phyloP scores from a whole-genome alignment of 2,113 vertebrate species.

The Microcebus lehilahytsara region DNA sequence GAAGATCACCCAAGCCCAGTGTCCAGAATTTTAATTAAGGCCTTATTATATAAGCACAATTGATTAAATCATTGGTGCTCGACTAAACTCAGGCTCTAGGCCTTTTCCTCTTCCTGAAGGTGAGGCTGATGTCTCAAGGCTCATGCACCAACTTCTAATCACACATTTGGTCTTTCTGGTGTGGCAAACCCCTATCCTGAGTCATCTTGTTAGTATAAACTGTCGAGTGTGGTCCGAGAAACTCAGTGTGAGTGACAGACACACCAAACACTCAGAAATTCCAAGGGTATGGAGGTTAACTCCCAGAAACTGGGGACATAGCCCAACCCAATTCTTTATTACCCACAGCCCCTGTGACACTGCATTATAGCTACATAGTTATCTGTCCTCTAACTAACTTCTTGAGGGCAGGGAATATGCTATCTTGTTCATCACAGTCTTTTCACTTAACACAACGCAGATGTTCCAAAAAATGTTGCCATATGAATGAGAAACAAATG shows the following conservation, averaged over 20 bases:
- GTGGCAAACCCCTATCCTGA: background rate
- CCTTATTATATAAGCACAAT: background rate
- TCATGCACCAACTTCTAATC: background rate
- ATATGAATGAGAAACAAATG: background rate
- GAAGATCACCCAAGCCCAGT: background rate
- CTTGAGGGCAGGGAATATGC: background rate
- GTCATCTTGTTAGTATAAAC: background rate
- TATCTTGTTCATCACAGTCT: background rate
- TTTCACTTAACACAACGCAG: background rate
- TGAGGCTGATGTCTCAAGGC: background rate
- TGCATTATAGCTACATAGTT: background rate
- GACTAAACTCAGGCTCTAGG: background rate
- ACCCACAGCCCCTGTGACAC: background rate
- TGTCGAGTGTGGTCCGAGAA: background rate
- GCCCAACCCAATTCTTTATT: background rate
- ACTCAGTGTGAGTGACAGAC: background rate
- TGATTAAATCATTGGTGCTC: background rate
- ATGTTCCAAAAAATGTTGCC: background rate
- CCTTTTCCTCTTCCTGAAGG: background rate
- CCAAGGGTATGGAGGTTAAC: background rate
- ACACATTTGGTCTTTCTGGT: background rate
- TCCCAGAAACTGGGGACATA: background rate
- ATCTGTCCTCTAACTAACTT: background rate
- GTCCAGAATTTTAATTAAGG: background rate
- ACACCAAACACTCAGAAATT: background rate